A percentile compares a stretch with the other conserved stretches of the same genome.
Conservation (phyloP, 2,113 vertebrate genomes). For the Tretioscincus oriximinensis region DNA sequence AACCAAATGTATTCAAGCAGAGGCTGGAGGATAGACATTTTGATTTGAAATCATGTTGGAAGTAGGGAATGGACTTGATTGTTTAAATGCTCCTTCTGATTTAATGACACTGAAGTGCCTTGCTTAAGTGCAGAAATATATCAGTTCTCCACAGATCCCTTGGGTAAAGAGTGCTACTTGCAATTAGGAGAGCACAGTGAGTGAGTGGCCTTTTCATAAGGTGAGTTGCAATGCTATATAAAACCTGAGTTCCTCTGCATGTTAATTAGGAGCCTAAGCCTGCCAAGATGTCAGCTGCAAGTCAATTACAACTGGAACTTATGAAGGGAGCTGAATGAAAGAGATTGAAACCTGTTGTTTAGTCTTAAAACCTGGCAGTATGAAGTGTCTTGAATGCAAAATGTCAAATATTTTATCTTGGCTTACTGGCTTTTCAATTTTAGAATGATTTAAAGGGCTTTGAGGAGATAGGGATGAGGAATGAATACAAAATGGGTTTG, state of each 20-base stretch:
- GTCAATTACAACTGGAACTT: slow-evolving; percentile 24
- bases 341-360: slow-evolving; percentile 13
- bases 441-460: slow-evolving; percentile 2
- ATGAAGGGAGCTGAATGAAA: slow-evolving; percentile 11
- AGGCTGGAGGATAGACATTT: too few relatives aligned
- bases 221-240: neutral
- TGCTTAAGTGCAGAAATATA: neutral
- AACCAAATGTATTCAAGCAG: too few relatives aligned
- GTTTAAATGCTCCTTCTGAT: too few relatives aligned
- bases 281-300: slow-evolving; percentile 30
- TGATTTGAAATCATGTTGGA: too few relatives aligned
- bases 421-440: slow-evolving; percentile 18
- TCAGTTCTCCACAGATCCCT: neutral
- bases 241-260: slow-evolving; percentile 6
- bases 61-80: too few relatives aligned
- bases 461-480: neutral
- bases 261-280: slow-evolving; percentile 9
- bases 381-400: slow-evolving; percentile 14
- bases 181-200: neutral
- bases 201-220: slow-evolving; percentile 7
- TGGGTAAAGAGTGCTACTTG: neutral
- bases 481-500: neutral
- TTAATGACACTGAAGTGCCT: too few relatives aligned
- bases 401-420: slow-evolving; percentile 23
- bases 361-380: slow-evolving; percentile 8